These are phyloP conservation scores for Amphipyra berbera DNA, from an alignment of 2,888 invertebrate genomes.

Conservation along the genomic window DNA sequence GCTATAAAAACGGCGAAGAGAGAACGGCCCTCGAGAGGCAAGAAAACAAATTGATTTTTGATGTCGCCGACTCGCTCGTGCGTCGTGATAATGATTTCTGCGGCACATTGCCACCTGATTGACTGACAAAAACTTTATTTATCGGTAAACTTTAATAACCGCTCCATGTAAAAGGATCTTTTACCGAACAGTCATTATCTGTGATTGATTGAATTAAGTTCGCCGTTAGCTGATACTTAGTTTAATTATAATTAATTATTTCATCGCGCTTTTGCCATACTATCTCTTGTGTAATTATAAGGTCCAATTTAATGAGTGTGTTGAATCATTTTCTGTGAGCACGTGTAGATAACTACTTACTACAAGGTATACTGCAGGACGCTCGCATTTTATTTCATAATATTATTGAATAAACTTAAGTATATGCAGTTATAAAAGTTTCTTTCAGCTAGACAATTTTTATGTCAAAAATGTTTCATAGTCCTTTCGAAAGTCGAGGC, in stretches of 20 bases:
- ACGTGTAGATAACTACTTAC: not conserved
- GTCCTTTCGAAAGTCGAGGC: too few species aligned
- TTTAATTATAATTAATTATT: slow-evolving; percentile 53
- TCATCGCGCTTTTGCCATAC: slow-evolving; percentile 28
- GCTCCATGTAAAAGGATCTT: slow-evolving; percentile 65
- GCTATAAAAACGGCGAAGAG: slow-evolving; percentile 64
- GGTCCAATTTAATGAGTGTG: slow-evolving; percentile 50
- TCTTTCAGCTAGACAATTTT: not conserved
- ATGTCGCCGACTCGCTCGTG: slow-evolving; percentile 72
- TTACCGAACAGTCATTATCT: slow-evolving; percentile 60
- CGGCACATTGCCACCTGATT: slow-evolving; percentile 64
- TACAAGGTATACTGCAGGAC: not conserved
- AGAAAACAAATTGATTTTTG: slow-evolving; percentile 85
- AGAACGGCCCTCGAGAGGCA: slow-evolving; percentile 60
- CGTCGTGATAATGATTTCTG: slow-evolving; percentile 72
- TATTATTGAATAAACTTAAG: not conserved
- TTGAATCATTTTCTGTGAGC: slow-evolving; percentile 27
- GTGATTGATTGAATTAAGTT: slow-evolving; percentile 69
- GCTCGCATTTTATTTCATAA: slow-evolving; percentile 2
- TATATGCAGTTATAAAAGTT: not conserved
- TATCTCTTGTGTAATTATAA: slow-evolving; percentile 43
- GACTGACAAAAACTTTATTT: slow-evolving; percentile 68
- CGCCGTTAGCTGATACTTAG: slow-evolving; percentile 60
- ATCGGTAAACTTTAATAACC: slow-evolving; percentile 68
- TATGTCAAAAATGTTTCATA: too few species aligned